phyloP scores from a whole-genome alignment of 2,888 invertebrate genomes.

The Archaeoteleia sp. region DNA sequence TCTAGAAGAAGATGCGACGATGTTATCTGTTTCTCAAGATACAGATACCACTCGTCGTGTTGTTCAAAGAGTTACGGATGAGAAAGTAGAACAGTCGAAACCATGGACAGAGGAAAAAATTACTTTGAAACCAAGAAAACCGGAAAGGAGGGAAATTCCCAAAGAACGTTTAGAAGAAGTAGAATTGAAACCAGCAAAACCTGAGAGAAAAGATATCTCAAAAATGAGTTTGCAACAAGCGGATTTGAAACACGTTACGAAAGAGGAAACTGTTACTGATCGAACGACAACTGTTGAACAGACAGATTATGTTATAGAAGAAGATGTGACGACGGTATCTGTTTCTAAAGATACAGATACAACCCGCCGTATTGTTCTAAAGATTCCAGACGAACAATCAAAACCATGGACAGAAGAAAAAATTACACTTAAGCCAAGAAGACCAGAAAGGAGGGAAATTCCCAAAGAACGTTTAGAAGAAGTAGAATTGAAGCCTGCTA shows the following conservation, averaged over 20 bases:
- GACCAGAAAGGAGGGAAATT: constrained; percentile 71
- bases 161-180: constrained; percentile 75
- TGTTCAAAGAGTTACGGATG: neutral
- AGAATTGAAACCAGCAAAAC: constrained; percentile 78
- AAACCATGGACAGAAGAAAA: constrained; percentile 82
- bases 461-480: constrained; percentile 73
- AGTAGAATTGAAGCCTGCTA: constrained; percentile 79
- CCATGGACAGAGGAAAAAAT: constrained; percentile 82
- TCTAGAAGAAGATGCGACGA: constrained; percentile 52
- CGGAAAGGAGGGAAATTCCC: constrained; percentile 65
- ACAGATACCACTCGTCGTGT: constrained; percentile 10
- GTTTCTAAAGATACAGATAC: constrained; percentile 20
- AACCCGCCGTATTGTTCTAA: constrained; percentile 1
- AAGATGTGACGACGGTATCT: constrained; percentile 48
- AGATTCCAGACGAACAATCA: constrained; percentile 27
- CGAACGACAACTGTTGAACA: constrained; percentile 46
- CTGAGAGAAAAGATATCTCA: constrained; percentile 62
- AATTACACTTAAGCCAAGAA: constrained; percentile 77
- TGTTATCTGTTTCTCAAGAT: constrained; percentile 30
- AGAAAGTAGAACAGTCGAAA: constrained; percentile 68
- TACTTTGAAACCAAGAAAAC: constrained; percentile 76
- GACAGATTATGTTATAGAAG: constrained; percentile 46
- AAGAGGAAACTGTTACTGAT: constrained; percentile 34
- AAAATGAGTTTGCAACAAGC: constrained; percentile 60
- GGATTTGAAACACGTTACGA: constrained; percentile 75